Evolutionary conservation across 2,888 invertebrate species (phyloP).

Genomic region (Drosophila affinis): DNA sequence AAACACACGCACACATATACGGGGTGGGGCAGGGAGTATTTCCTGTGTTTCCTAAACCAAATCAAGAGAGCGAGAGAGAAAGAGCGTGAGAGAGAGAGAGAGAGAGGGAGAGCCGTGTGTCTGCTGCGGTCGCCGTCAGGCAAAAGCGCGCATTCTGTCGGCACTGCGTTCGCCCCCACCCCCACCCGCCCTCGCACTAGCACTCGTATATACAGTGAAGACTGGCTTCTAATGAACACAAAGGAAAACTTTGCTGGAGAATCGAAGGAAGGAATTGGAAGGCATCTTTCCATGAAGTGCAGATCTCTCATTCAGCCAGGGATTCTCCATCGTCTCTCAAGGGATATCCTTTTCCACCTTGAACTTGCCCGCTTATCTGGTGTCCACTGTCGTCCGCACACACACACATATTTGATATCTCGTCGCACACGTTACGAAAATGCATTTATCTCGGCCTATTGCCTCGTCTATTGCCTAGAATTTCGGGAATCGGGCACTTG

Average conservation of each 20-base stretch:
- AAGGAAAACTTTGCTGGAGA: not conserved
- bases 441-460: constrained; percentile 78
- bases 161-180: constrained; percentile 48
- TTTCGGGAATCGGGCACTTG: constrained; percentile 33
- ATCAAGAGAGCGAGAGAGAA: constrained; percentile 1
- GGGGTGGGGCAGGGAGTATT: not conserved
- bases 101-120: constrained; percentile 64
- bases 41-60: not conserved
- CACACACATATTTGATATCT: constrained; percentile 64
- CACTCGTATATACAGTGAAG: not conserved
- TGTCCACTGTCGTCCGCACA: constrained; percentile 1
- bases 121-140: constrained; percentile 78
- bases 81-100: constrained; percentile 42
- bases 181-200: not conserved
- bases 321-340: too few species aligned
- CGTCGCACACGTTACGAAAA: constrained; percentile 69
- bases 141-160: constrained; percentile 61
- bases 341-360: too few species aligned
- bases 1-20: constrained; percentile 23
- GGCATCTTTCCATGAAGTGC: too few species aligned
- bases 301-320: too few species aligned
- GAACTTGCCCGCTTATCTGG: not conserved
- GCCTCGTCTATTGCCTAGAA: constrained; percentile 37
- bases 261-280: too few species aligned
- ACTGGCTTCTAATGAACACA: not conserved